Base-by-base conservation (phyloP, 2,888 invertebrate genomes). In the Minunthozetes semirufus region DNA sequence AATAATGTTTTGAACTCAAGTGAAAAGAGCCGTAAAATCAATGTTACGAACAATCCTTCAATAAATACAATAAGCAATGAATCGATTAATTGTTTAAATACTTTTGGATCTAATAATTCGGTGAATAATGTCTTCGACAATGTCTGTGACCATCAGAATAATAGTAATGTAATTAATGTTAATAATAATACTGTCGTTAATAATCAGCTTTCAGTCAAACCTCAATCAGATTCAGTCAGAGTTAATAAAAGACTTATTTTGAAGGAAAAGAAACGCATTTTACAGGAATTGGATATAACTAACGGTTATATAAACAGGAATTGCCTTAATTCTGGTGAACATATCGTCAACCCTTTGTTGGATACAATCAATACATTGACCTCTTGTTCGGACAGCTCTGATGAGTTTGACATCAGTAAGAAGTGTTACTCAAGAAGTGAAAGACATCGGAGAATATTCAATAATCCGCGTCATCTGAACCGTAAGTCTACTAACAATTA, bases 351-450 rank as follows among this genome's bases (percentile, higher is more conserved):
- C 76, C 82, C 82, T 2, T 79, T 82, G 38, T 77, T 82, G 75
- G 82, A 82, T 73, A 82, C 82, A 11, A 82, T 82, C 77, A 81
- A 81, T 77, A 80, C 81, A 13, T 72, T 78, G 48, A 76, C 77
- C 79, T 81, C 76, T 77, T 80, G 77, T 71, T 77, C 76, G 0
- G 78, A 78, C 29, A 76, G 76, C n/a, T 78, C 76, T 6, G 78
- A 77, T 27, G 63, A 68, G n/a, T 66, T 33, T 66, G 66, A 66
- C n/a, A 38, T 66, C 66, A 66, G 33, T 66, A 66, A 38, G 33
- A 66, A 66, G 38, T 66, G 66, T 11, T 66, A 66, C n/a, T n/a
- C 33, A 1, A 66, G 38, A 19, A 25, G 66, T n/a, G 66, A 66
- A 66, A 33, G 66, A 25, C 70, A 75, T 38, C n/a, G 74, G 68